Conservation (phyloP, 2,797 vertebrate genomes). For the Sphenopsis melanotis region DNA sequence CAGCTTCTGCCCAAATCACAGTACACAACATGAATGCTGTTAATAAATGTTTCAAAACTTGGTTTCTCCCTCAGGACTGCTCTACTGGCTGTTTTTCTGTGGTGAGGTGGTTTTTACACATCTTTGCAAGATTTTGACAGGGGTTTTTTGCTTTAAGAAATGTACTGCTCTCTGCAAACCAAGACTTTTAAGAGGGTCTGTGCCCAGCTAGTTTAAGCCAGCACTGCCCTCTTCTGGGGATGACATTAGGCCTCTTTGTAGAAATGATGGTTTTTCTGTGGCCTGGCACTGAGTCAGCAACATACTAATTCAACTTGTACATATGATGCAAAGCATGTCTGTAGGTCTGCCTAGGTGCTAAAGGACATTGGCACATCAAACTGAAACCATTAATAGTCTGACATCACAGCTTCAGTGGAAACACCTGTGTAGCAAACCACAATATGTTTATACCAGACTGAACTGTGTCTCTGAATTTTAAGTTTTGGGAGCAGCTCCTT, state of each 20-base stretch:
- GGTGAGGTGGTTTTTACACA: not conserved
- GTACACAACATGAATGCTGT: not conserved
- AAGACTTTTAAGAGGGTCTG: not conserved
- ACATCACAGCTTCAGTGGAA: not conserved
- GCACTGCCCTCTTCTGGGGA: constrained; percentile 64
- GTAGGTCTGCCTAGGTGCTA: not conserved
- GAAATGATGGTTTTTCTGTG: not conserved
- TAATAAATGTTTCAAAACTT: not conserved
- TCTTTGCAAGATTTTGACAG: not conserved
- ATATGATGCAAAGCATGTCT: not conserved
- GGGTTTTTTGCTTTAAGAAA: not conserved
- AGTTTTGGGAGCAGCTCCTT: not conserved
- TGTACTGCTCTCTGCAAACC: not conserved
- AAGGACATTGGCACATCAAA: not conserved
- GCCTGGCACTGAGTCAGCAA: not conserved
- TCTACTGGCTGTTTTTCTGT: not conserved
- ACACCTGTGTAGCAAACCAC: not conserved
- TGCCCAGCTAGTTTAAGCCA: constrained; percentile 29
- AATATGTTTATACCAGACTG: not conserved
- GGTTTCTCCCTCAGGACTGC: not conserved
- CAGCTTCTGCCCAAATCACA: not conserved
- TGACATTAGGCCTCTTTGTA: not conserved
- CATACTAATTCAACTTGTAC: not conserved
- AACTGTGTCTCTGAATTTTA: not conserved
- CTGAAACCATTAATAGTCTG: not conserved